Percentiles rank a stretch among this genome's conserved stretches.
phyloP scores from a whole-genome alignment of 2,888 invertebrate genomes.

The Hoplodrina blanda region DNA sequence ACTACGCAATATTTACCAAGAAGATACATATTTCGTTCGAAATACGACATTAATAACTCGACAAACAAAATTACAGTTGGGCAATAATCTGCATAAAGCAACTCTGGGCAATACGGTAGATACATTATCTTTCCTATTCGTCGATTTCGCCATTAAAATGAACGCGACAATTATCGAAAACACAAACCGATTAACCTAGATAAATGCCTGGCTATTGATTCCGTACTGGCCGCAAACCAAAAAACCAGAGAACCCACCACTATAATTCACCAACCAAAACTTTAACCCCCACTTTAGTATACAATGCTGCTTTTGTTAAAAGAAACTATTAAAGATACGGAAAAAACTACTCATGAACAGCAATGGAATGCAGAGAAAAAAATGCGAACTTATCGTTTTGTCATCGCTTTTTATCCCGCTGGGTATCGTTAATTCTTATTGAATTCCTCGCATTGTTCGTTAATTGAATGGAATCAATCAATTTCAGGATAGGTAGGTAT shows the following conservation, averaged over 20 bases:
- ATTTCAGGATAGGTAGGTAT: conserved; percentile 47
- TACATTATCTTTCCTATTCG: conserved; percentile 49
- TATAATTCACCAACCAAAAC: conserved; percentile 39
- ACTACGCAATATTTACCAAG: background rate
- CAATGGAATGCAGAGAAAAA: conserved; percentile 41
- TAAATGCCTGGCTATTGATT: conserved; percentile 71
- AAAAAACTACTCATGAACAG: conserved; percentile 6
- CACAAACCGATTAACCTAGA: conserved; percentile 77
- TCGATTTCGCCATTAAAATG: conserved; percentile 66
- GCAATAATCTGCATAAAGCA: conserved; percentile 37
- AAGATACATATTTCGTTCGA: background rate
- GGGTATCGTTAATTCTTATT: conserved; percentile 75
- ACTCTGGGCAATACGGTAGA: conserved; percentile 18
- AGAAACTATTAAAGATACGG: background rate
- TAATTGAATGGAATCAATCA: conserved; percentile 75
- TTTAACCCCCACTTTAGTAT: conserved; percentile 26
- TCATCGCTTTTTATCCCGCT: conserved; percentile 16
- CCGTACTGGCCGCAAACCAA: conserved; percentile 70
- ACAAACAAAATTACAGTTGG: conserved; percentile 21
- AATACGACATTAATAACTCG: conserved; percentile 22
- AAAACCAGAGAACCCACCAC: conserved; percentile 60
- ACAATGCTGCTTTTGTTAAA: conserved; percentile 39
- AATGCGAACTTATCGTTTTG: conserved; percentile 8
- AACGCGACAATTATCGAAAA: conserved; percentile 76
- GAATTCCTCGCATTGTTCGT: conserved; percentile 71